Conservation (phyloP, 2,797 vertebrate genomes). For the Enteromius trimaculatus region DNA sequence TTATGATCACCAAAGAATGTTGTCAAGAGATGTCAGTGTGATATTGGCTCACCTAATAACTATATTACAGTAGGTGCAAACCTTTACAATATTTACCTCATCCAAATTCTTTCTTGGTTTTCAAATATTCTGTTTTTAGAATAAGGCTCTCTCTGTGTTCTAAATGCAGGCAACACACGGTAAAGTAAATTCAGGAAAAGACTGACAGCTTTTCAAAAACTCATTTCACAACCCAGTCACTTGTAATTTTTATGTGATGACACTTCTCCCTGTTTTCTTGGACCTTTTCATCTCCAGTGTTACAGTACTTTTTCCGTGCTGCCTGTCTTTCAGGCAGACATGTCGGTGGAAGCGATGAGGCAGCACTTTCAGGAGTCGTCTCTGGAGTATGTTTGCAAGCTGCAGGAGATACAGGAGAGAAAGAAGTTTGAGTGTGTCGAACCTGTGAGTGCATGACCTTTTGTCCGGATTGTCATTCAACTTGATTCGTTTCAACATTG, state of each 20-base stretch:
- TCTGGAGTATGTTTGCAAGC: conserved; percentile 93
- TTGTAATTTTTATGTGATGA: neutral
- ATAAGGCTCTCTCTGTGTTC: neutral
- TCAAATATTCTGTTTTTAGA: neutral
- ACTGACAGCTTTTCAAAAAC: neutral
- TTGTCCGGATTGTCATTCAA: conserved; percentile 3
- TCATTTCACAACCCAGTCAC: neutral
- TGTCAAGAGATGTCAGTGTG: neutral
- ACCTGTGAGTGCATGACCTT: conserved; percentile 84
- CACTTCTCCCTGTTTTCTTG: neutral
- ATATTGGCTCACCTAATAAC: neutral
- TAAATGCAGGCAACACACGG: neutral
- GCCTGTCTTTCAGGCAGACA: conserved; percentile 82
- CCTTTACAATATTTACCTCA: neutral
- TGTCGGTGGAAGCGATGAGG: conserved; percentile 88
- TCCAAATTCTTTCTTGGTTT: neutral
- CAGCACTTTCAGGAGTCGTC: conserved; percentile 95
- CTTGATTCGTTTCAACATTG: conserved; percentile 4
- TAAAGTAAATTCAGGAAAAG: neutral
- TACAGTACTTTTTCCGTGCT: neutral
- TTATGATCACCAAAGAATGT: neutral
- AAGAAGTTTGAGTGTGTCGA: conserved; percentile 99
- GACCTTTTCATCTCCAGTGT: neutral
- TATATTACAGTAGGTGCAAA: neutral
- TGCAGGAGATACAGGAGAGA: conserved; percentile 97